A percentile compares a stretch with the other conserved stretches of the same genome.
These are phyloP conservation scores for Emmelina monodactyla DNA, from an alignment of 2,888 invertebrate species.

Conservation along the genomic window DNA sequence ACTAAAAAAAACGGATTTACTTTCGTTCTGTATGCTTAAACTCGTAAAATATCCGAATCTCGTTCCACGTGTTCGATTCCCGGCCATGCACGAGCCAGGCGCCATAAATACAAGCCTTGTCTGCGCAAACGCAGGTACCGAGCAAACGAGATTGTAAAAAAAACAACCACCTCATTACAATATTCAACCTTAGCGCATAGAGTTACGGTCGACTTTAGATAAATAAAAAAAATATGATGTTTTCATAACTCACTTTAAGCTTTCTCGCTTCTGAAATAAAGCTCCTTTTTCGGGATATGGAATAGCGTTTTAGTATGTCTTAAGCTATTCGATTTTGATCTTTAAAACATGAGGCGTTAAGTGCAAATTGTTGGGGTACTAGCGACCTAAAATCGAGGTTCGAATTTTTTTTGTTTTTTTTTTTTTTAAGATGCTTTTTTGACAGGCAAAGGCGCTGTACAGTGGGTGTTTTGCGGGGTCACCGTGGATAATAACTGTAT, in stretches of 20 bases:
- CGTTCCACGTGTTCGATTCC: slow-evolving; percentile 42
- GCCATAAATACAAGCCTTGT: slow-evolving; percentile 63
- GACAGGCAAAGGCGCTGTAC: slow-evolving; percentile 46
- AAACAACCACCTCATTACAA: slow-evolving; percentile 19
- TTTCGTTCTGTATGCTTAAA: no score
- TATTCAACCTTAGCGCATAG: slow-evolving; percentile 24
- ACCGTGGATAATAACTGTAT: slow-evolving; percentile 64
- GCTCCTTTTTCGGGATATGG: slow-evolving; percentile 47
- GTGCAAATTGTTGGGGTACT: no score
- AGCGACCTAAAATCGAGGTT: no score
- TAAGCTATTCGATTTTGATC: background rate
- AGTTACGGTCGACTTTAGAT: slow-evolving; percentile 9
- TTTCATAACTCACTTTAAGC: slow-evolving; percentile 60
- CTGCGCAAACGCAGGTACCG: slow-evolving; percentile 61
- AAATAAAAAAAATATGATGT: slow-evolving; percentile 13
- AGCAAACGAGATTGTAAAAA: slow-evolving; percentile 57
- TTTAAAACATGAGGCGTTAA: no score
- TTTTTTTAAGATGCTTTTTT: slow-evolving; percentile 51
- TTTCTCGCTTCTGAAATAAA: slow-evolving; percentile 62
- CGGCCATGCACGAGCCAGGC: slow-evolving; percentile 43
- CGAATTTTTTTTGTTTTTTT: background rate
- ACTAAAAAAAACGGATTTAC: background rate
- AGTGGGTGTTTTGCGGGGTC: slow-evolving; percentile 65
- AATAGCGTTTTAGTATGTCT: background rate
- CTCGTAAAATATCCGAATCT: slow-evolving; percentile 1